Base-by-base conservation (phyloP, 2,888 invertebrate species). In the Tipula confusa region DNA sequence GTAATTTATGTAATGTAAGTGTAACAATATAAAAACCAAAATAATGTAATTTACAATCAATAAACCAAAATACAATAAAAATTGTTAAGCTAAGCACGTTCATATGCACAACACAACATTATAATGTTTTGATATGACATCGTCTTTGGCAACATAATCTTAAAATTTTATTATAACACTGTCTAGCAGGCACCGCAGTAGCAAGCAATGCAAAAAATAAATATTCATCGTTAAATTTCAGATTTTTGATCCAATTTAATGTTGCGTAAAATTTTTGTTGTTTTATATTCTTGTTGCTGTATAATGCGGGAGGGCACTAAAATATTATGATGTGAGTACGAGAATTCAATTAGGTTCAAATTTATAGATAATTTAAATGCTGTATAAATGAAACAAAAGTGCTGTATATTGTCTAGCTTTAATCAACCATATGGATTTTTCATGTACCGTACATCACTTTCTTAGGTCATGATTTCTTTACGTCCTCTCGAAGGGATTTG, bases 221-320 rank as follows among this genome's bases (percentile, higher is more conserved):
- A 64, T 64, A 64, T 64, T 64, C 64, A 13, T 64, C 64, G 64
- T 64, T 64, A 64, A 64, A 64, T 64, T 64, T 64, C 24, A 64
- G 64, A 64, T 64, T 64, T 15, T 43, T 43, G 64, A 64, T 64
- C 18, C 24, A 64, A 64, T 64, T 64, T 64, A 11, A 24, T 24
- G 64, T 64, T 24, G 18, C 33, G 33, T 6, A 33, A 9, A n/a
- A 33, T 33, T n/a, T n/a, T n/a, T n/a, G n/a, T n/a, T n/a, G 43
- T 24, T 64, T 64, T 38, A 64, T 24, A 2, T 64, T 64, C 11
- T 33, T 33, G 33, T 11, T 64, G 9, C 1, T 64, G 24, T 24
- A 24, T 9, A 33, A 33, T n/a, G n/a, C 64, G 24, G n/a, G 4
- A 38, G 9, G 64, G 24, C 24, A 24, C 64, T 64, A 24, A 64